Percentiles rank a stretch among this genome's conserved stretches.
These are phyloP conservation scores for Pyxicephalus adspersus DNA, from an alignment of 2,113 vertebrate genomes.

Conservation along the genomic window DNA sequence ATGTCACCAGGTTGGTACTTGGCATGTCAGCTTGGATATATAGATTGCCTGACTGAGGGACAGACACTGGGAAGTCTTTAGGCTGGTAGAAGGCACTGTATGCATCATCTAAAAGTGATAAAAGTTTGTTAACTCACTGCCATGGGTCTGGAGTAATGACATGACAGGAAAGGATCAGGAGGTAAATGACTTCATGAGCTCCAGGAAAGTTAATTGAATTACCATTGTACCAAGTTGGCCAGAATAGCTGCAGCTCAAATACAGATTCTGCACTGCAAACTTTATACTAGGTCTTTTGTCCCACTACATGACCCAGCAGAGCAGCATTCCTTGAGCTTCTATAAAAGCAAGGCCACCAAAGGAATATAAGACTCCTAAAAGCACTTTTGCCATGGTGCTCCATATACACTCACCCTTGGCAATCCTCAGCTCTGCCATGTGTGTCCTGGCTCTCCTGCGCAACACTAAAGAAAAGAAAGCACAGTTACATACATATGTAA, in stretches of 20 bases:
- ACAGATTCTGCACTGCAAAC: too few species aligned
- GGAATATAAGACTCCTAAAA: not conserved
- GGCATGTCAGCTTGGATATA: not conserved
- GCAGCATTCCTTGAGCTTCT: not conserved
- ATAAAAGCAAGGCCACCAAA: not conserved
- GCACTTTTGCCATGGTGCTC: not conserved
- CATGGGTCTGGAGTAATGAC: too few species aligned
- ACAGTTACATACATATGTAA: too few species aligned
- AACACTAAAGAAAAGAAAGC: not conserved
- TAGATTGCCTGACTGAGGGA: not conserved
- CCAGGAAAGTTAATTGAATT: too few species aligned
- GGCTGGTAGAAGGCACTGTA: not conserved
- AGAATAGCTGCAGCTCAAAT: too few species aligned
- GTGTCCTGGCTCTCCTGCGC: not conserved
- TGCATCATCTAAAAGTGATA: not conserved
- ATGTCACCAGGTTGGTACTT: not conserved
- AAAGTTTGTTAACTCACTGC: too few species aligned
- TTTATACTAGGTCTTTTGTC: not conserved
- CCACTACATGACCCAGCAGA: not conserved
- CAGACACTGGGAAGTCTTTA: conserved; percentile 17
- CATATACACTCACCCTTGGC: conserved; percentile 25
- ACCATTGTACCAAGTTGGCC: too few species aligned
- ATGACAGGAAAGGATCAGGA: too few species aligned
- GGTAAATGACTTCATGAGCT: too few species aligned
- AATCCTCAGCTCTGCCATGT: not conserved